Evolutionary conservation across 2,797 vertebrate species (phyloP).

Genomic region (Microctenopoma lineatum): DNA sequence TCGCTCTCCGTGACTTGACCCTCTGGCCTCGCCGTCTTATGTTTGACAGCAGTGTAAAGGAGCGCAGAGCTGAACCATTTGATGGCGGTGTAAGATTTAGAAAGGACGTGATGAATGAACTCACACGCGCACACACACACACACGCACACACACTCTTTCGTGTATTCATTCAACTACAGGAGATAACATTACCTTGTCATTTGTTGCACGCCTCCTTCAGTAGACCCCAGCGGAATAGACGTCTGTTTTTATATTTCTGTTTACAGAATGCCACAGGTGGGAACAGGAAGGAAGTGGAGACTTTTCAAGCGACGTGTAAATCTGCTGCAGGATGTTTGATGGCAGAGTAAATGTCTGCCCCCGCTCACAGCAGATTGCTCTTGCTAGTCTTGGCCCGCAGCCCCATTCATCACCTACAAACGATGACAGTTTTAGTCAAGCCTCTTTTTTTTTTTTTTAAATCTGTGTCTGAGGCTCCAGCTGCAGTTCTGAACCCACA

Average conservation of each 20-base stretch:
- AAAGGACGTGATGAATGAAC: constrained; percentile 42
- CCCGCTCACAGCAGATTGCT: constrained; percentile 70
- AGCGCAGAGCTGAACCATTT: constrained; percentile 5
- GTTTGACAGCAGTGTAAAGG: neutral
- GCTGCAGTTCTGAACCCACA: constrained; percentile 14
- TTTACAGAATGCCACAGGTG: constrained; percentile 14
- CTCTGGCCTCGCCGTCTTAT: constrained; percentile 5
- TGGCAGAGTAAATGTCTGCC: constrained; percentile 70
- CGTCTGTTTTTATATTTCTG: constrained; percentile 1
- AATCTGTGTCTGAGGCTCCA: constrained; percentile 50
- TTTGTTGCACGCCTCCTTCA: constrained; percentile 36
- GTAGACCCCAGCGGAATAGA: constrained; percentile 19
- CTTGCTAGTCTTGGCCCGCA: constrained; percentile 67
- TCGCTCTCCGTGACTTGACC: constrained; percentile 30
- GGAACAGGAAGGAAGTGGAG: constrained; percentile 32
- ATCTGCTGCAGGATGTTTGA: constrained; percentile 73
- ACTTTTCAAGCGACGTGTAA: constrained; percentile 52
- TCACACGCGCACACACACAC: neutral
- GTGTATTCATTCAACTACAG: constrained; percentile 40
- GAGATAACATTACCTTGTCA: constrained; percentile 51
- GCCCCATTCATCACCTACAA: constrained; percentile 72
- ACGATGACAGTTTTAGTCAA: constrained; percentile 61
- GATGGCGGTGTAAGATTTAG: constrained; percentile 8
- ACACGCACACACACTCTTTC: constrained; percentile 25
- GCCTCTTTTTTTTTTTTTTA: constrained; percentile 16